These are phyloP conservation scores for Microtus ochrogaster DNA, from an alignment of 2,113 vertebrate species.

Conservation along the genomic window DNA sequence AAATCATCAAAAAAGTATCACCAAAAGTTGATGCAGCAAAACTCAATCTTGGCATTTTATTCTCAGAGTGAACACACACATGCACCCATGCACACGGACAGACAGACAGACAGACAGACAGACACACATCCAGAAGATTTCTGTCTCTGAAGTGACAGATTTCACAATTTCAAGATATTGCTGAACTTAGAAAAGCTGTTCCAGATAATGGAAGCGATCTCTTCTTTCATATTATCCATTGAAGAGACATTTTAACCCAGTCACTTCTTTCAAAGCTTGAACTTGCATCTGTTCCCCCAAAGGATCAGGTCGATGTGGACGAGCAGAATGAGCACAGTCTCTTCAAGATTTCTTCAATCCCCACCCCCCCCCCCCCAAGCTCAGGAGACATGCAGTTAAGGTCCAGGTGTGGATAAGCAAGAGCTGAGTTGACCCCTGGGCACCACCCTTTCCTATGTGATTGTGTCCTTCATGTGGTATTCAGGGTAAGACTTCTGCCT, in stretches of 20 bases:
- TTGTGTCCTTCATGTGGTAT: background rate
- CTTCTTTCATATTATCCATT: background rate
- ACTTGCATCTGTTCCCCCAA: background rate
- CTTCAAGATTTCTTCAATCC: background rate
- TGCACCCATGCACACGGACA: background rate
- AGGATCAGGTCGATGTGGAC: background rate
- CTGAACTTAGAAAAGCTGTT: background rate
- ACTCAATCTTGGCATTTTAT: background rate
- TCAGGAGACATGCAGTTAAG: background rate
- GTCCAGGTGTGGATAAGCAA: background rate
- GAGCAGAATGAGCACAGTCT: background rate
- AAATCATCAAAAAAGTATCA: conserved; percentile 51
- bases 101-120: background rate
- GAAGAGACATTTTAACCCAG: background rate
- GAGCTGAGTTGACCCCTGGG: background rate
- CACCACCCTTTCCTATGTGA: background rate
- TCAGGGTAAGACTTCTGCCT: background rate
- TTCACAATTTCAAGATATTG: conserved; percentile 20
- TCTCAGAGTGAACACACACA: background rate
- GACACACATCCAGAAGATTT: background rate
- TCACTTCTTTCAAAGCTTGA: background rate
- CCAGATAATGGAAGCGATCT: background rate
- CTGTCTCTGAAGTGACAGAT: background rate
- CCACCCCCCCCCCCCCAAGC: background rate
- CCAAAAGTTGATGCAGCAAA: conserved; percentile 9